These are phyloP conservation scores for Pituophis catenifer DNA, from an alignment of 2,113 vertebrate species.

Conservation along the genomic window DNA sequence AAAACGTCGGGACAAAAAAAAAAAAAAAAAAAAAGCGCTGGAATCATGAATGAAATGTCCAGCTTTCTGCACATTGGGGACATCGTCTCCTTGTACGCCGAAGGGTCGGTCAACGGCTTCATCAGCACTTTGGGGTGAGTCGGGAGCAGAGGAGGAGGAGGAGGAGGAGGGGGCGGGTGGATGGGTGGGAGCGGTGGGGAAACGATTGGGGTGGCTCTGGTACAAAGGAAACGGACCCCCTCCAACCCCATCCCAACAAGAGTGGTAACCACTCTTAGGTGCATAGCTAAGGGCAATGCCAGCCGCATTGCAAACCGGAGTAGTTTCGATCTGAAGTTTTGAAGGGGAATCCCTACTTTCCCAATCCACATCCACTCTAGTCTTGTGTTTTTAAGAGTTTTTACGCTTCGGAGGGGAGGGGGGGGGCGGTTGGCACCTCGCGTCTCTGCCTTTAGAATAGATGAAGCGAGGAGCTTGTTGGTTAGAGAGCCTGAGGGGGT, in stretches of 20 bases:
- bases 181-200: too few species aligned
- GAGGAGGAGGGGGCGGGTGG: neutral
- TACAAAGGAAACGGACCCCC: neutral
- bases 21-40: neutral
- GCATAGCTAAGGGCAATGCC: neutral
- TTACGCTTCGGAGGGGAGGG: neutral
- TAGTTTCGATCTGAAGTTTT: neutral
- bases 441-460: neutral
- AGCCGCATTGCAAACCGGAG: neutral
- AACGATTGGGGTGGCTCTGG: neutral
- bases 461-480: neutral
- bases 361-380: neutral
- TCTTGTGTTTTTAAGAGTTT: neutral
- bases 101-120: constrained; percentile 96
- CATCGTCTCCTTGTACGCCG: constrained; percentile 96
- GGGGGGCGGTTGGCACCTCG: neutral
- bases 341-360: neutral
- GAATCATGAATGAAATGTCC: constrained; percentile 90
- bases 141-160: neutral
- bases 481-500: neutral
- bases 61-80: constrained; percentile 97
- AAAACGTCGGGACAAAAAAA: neutral
- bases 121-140: constrained; percentile 96
- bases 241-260: neutral
- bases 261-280: neutral